These are phyloP conservation scores for Nematopogon swammerdamellus DNA, from an alignment of 2,888 invertebrate species.

Conservation along the genomic window DNA sequence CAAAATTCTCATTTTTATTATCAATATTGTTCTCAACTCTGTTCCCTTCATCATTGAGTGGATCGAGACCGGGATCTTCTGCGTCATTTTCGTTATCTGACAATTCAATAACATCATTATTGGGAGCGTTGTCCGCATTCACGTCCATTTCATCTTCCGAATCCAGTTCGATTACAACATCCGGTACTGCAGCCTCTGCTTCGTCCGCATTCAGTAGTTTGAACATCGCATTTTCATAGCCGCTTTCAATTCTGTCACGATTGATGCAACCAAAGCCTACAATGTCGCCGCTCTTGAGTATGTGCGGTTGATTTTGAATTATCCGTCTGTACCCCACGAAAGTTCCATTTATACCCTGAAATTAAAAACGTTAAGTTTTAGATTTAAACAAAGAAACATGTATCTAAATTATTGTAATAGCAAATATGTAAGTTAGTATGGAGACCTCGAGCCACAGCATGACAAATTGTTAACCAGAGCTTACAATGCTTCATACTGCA, in stretches of 20 bases:
- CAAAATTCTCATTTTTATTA: constrained; percentile 3
- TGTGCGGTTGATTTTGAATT: constrained; percentile 21
- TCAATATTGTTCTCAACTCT: constrained; percentile 3
- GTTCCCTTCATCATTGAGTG: neutral
- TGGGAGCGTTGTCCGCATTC: neutral
- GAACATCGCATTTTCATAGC: constrained; percentile 34
- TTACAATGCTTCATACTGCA: too few relatives aligned
- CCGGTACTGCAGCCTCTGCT: constrained; percentile 24
- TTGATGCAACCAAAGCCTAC: constrained; percentile 53
- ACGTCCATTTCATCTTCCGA: constrained; percentile 5
- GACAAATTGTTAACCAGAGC: too few relatives aligned
- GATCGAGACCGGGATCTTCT: too few relatives aligned
- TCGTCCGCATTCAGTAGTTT: constrained; percentile 18
- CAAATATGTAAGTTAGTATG: too few relatives aligned
- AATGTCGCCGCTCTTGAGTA: constrained; percentile 36
- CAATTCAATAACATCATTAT: too few relatives aligned
- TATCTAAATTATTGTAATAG: too few relatives aligned
- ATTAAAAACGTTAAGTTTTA: too few relatives aligned
- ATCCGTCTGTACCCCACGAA: constrained; percentile 47
- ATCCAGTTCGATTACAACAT: constrained; percentile 16
- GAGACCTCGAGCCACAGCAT: too few relatives aligned
- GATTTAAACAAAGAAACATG: too few relatives aligned
- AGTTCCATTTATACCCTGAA: constrained; percentile 60
- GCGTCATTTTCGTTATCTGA: too few relatives aligned
- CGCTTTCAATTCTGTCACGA: constrained; percentile 22